A percentile compares a stretch with the other conserved stretches of the same genome.
Conservation (phyloP, 2,113 vertebrate genomes). For the Myrmophylax atrothorax region DNA sequence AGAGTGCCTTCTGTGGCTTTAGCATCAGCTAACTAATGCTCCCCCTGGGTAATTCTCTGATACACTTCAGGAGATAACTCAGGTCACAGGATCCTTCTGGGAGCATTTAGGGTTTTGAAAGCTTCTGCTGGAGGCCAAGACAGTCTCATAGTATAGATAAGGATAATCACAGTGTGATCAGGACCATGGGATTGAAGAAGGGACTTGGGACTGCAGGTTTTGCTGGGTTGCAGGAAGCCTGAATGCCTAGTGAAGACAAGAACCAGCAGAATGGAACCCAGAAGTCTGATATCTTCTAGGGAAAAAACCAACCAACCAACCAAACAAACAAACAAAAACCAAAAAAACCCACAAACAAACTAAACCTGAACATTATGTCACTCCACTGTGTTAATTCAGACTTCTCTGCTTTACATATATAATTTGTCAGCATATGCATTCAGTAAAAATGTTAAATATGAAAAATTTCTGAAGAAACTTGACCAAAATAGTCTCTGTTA, state of each 20-base stretch:
- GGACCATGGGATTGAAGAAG: background rate
- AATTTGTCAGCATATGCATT: background rate
- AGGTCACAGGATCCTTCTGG: rapidly evolving
- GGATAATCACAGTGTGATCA: background rate
- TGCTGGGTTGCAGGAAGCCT: background rate
- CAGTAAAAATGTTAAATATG: background rate
- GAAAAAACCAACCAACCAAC: no score
- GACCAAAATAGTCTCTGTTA: background rate
- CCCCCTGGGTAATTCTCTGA: background rate
- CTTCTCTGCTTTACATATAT: background rate
- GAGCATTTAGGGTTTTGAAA: background rate
- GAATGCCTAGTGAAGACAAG: background rate
- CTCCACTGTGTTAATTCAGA: background rate
- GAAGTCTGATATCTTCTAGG: background rate
- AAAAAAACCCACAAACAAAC: no score
- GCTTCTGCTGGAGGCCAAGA: background rate
- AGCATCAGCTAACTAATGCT: background rate
- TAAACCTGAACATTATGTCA: background rate
- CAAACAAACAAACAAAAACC: no score
- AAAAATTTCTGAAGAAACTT: background rate
- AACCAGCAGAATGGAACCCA: background rate
- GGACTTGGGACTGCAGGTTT: background rate
- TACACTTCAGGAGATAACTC: background rate
- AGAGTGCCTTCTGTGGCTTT: background rate
- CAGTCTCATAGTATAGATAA: background rate